Base-by-base conservation (phyloP, 2,888 invertebrate genomes). In the Drosophila austrosaltans region DNA sequence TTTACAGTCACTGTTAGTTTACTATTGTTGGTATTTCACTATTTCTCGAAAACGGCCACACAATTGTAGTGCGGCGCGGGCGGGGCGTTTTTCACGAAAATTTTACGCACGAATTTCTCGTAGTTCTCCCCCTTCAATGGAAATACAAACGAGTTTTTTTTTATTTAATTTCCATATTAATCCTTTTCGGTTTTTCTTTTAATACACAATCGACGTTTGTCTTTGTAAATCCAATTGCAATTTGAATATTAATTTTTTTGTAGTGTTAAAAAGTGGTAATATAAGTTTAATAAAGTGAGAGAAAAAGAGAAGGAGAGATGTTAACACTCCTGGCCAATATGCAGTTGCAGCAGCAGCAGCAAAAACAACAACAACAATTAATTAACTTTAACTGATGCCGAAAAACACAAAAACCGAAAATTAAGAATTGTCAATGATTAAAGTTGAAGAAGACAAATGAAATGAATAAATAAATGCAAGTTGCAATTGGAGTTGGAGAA, bases 1-100 rank as follows among this genome's bases (percentile, higher is more conserved):
- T 48, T 48, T 16, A 25, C 48, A 48, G 48, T 12, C 25, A 48
- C 48, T 4, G 48, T 48, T 10, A 3, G 10, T 12, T 25, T 12
- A 10, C 25, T 10, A 25, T 48, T 25, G 16, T 0, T 48, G 48
- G 25, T 48, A 48, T 48, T 48, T 48, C 10, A 1, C 10, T 1
- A 48, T 12, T 48, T 48, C 4, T 1, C 10, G 4, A 48, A 10
- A 48, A 48, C 48, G 48, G 48, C 25, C 48, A 48, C 48, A 48
- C 48, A 48, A 25, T 48, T 48, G 25, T 5, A 48, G 48, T 64
- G 53, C 57, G 54, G 71, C 65, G 72, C 72, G 73, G 72, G 73
- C 72, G 74, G 67, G 72, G 72, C 67, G 73, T 72, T 72, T 72
- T 72, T 72, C 74, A 68, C 74, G 67, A 72, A 72, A 74, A 72